Percentiles rank a stretch among this genome's conserved stretches.
Evolutionary conservation across 1,140 invertebrate species (phyloP).

Genomic region (Polypedilum pembai): DNA sequence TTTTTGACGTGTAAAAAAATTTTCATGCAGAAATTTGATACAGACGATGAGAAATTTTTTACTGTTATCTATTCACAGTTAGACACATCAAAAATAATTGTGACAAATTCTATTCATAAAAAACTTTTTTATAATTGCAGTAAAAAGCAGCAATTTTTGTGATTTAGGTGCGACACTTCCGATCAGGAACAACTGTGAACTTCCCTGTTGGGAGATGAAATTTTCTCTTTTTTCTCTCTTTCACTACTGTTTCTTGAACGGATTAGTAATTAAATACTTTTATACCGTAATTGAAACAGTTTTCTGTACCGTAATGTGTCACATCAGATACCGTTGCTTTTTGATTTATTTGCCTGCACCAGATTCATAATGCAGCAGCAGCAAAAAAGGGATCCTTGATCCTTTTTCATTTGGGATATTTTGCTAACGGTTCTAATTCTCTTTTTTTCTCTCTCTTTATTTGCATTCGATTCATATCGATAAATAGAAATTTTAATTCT

Average conservation of each 20-base stretch:
- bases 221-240: not conserved
- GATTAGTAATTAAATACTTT: constrained; percentile 29
- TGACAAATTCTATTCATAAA: not conserved
- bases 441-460: not conserved
- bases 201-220: not conserved
- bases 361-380: not conserved
- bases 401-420: not conserved
- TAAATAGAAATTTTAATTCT: not conserved
- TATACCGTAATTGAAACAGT: constrained; percentile 27
- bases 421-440: constrained; percentile 7
- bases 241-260: not conserved
- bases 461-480: not conserved
- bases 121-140: not conserved
- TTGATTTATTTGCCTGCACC: constrained; percentile 5
- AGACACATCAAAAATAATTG: not conserved
- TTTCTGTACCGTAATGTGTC: constrained; percentile 15
- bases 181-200: not conserved
- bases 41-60: not conserved
- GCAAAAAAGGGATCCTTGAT: not conserved
- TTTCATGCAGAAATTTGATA: not conserved
- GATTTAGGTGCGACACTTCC: constrained; percentile 15
- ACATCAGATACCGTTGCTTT: constrained; percentile 10
- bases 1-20: constrained; percentile 10
- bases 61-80: not conserved
- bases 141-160: not conserved